Percentiles rank a stretch among this genome's conserved stretches.
Evolutionary conservation across 2,113 vertebrate genomes (phyloP).

Genomic region (Lagopus muta): DNA sequence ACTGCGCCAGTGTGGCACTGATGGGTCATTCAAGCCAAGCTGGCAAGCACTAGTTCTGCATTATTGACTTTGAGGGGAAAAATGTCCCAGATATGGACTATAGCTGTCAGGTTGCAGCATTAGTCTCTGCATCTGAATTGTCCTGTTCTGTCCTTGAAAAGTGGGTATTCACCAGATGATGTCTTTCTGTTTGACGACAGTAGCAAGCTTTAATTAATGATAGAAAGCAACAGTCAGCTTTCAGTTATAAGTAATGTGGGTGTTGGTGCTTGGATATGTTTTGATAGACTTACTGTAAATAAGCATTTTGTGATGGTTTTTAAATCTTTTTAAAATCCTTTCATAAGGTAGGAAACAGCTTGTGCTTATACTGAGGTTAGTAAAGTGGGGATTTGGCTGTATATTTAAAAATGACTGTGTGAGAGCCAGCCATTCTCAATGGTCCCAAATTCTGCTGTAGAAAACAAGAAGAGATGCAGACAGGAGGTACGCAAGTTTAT

Average conservation of each 20-base stretch:
- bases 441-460: background rate
- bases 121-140: background rate
- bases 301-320: background rate
- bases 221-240: background rate
- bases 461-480: background rate
- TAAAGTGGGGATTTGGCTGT: background rate
- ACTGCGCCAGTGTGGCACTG: background rate
- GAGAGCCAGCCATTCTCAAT: background rate
- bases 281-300: background rate
- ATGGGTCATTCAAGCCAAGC: background rate
- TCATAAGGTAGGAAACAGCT: background rate
- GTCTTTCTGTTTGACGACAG: background rate
- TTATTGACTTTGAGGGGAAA: background rate
- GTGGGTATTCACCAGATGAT: background rate
- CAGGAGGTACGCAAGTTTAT: background rate
- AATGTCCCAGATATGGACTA: background rate
- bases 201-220: background rate
- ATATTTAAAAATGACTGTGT: background rate
- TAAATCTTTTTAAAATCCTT: background rate
- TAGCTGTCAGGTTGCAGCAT: background rate
- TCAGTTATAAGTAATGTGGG: background rate
- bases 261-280: background rate
- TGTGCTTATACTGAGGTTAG: background rate
- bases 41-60: background rate
- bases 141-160: background rate